Evolutionary conservation across 2,797 vertebrate genomes (phyloP), one percentile per base, ranked within the genome.

Genomic region (Rhynchonycteris naso): DNA sequence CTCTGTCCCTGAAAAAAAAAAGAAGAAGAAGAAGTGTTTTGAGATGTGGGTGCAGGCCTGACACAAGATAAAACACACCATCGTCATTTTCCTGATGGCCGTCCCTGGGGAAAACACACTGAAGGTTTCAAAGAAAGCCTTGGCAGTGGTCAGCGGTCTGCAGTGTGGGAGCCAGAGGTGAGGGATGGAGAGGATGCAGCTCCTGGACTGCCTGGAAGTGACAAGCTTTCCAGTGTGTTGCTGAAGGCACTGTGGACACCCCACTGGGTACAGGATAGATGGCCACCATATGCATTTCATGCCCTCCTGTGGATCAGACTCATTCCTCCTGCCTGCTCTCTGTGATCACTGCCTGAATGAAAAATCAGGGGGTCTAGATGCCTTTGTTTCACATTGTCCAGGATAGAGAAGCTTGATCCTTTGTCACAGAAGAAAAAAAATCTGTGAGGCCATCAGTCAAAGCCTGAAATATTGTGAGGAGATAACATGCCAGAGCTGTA

Each of bases 381-480:
- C 16, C 0, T 78, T 68, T 59, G 88, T 13, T 43, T 69, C 84
- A 2, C 47, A 5, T 18, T 69, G 19, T 85, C 71, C 68, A 14
- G 63, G 58, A 59, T 65, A 33, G 61, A 43, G 97, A 66, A 30
- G 80, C 8, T 10, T 5, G 11, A 90, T 56, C 19, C 59, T 86
- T 54, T 75, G 89, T 86, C 69, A 65, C 61, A 50, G 11, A 83
- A 63, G 74, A 65, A 81, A 97, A 97, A 92, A 82, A 54, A 28
- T 80, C 94, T 89, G 50, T 2, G 47, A 93, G 61, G 95, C 63
- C 19, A 21, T 89, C 50, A 58, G 43, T 35, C 72, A 38, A 19
- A 69, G 28, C 68, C n/a, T 83, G 38, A 26, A 56, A 71, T 24
- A 35, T 71, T 83, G 5, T 0, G 35, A 74, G 92, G 58, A 28